Base-by-base conservation (phyloP, 2,888 invertebrate genomes). In the Loripinus fragilis region DNA sequence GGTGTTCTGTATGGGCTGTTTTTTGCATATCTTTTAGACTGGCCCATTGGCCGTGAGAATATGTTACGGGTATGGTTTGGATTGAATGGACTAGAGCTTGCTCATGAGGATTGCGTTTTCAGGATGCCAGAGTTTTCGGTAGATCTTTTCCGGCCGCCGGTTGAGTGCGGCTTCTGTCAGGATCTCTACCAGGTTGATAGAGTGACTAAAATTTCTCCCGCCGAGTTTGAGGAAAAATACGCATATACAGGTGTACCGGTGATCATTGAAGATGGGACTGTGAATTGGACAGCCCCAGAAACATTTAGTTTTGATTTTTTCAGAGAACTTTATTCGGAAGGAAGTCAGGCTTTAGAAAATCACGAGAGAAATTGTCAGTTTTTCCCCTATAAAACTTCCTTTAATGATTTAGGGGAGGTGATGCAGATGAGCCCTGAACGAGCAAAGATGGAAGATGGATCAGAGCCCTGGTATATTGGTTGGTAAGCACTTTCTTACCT, bases 321-420 rank as follows among this genome's bases (percentile, higher is more conserved):
- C 93, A 96, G 96, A 85, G 94, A 90, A 45, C 80, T 94, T 73
- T 98, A 98, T 93, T 81, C 88, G 15, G 94, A 95, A 41, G 95
- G 94, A 70, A 93, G 93, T 78, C 85, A 91, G 8, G 91, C 87
- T 28, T 73, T 93, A 71, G 91, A 93, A 72, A 90, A 87, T 71
- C 79, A 76, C 15, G 87, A 88, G 52, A 81, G 88, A 50, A 96
- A 96, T 85, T 99, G 98, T 88, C 98, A 98, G 93, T 99, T 98
- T 94, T 97, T 99, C 92, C 97, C 98, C 0, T 99, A 99, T 93
- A 91, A 97, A 94, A 98, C 98, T 0, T 97, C 97, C 45, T 97
- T 98, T 89, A 94, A 94, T 41, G 96, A 95, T 65, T 94, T 99
- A 0, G 94, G 95, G 68, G 97, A 98, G 81, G 98, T 97, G 0